phyloP scores from a whole-genome alignment of 30 jellyfish, hydroid and myxozoan genomes.

The Hydra vulgaris region DNA sequence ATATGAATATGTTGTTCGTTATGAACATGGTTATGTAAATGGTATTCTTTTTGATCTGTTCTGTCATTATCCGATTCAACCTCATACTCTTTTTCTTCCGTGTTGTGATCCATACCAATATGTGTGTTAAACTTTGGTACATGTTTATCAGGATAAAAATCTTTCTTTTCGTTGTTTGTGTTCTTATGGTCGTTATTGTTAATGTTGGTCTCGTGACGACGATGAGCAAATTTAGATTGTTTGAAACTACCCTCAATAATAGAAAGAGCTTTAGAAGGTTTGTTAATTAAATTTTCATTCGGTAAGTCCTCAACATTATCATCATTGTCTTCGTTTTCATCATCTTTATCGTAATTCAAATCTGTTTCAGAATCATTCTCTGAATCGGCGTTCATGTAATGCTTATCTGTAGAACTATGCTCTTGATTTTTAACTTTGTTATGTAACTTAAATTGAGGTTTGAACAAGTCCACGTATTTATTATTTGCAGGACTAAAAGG shows the following conservation, averaged over 20 bases:
- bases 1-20: conserved; percentile 8
- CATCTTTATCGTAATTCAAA: background rate
- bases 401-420: background rate
- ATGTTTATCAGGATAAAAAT: background rate
- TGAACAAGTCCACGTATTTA: background rate
- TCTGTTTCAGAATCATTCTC: background rate
- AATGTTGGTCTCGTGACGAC: conserved; percentile 9
- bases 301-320: background rate
- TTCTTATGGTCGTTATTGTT: background rate
- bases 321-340: background rate
- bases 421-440: background rate
- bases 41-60: background rate
- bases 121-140: background rate
- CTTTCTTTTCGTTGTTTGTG: background rate
- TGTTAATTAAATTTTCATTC: background rate
- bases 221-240: conserved; percentile 1
- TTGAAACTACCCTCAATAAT: background rate
- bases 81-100: background rate
- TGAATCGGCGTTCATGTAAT: background rate
- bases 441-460: background rate
- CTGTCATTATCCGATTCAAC: background rate
- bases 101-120: background rate
- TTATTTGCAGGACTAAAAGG: too few relatives aligned
- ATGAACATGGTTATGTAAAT: background rate
- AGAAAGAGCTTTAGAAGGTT: background rate